Percentiles rank a stretch among this genome's conserved stretches.
These are phyloP conservation scores for Aleiodes sp. DNA, from an alignment of 1,140 invertebrate genomes.

Conservation along the genomic window DNA sequence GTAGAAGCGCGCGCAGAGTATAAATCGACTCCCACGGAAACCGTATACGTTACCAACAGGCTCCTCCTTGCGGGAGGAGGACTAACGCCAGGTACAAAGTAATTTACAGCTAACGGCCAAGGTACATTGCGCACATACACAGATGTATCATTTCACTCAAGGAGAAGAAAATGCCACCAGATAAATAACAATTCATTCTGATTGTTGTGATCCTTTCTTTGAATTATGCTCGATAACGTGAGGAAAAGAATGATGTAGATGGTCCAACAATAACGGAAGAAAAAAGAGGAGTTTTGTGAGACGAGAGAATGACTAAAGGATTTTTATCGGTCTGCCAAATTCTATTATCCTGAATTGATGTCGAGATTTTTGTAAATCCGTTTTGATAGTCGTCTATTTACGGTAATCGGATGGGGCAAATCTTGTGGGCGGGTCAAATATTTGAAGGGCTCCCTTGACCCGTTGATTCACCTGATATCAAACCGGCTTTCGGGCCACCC, in stretches of 20 bases:
- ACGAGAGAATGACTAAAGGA: not conserved
- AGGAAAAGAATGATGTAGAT: not conserved
- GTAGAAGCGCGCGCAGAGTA: slow-evolving; percentile 23
- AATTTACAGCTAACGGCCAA: slow-evolving; percentile 29
- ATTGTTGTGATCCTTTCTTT: not conserved
- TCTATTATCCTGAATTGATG: not conserved
- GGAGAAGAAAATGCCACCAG: slow-evolving; percentile 3
- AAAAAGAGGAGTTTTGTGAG: no score
- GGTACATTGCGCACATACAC: no score
- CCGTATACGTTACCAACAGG: slow-evolving; percentile 15
- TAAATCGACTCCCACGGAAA: slow-evolving; percentile 31
- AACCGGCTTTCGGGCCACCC: not conserved
- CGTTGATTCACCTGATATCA: slow-evolving; percentile 31
- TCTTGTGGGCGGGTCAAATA: slow-evolving; percentile 34
- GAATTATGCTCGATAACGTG: not conserved
- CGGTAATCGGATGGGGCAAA: slow-evolving; percentile 21
- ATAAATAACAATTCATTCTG: not conserved
- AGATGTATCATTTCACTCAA: slow-evolving; percentile 25
- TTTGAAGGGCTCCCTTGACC: slow-evolving; percentile 33
- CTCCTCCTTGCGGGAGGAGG: slow-evolving; percentile 24
- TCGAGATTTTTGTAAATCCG: slow-evolving; percentile 21
- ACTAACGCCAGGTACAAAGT: slow-evolving; percentile 27
- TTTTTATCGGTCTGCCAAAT: slow-evolving; percentile 7
- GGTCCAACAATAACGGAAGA: not conserved
- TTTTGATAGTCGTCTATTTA: slow-evolving; percentile 28